Base-by-base conservation (phyloP, 2,888 invertebrate species). In the Cotesia congregata region DNA sequence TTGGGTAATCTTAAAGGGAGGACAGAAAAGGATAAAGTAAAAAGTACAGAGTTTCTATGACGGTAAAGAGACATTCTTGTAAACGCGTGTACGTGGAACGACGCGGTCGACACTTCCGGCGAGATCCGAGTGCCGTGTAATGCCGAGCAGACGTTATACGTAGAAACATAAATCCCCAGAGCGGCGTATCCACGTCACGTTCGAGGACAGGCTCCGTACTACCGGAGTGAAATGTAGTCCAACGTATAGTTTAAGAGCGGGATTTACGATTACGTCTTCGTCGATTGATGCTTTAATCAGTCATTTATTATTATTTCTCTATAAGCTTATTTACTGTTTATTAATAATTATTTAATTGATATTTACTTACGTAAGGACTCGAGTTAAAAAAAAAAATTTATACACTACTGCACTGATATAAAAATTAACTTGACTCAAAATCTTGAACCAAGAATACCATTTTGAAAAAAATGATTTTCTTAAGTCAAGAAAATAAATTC, bases 121-220 rank as follows among this genome's bases (percentile, higher is more conserved):
- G 64, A 67, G 59, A 72, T 73, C 68, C 71, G 68, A 72, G 67
- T 69, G 60, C 41, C 65, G 71, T 78, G 75, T 78, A 72, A 77
- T 78, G 71, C 70, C 77, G 39, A 70, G 69, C 69, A 76, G 76
- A 78, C 78, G 73, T 70, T 80, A 50, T 50, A 80, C 78, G 17
- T 78, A 75, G 78, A 80, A 77, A 78, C 80, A 81, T 80, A 80
- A 78, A 81, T 81, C 73, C 67, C 61, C 62, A 41, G 68, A 71
- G 69, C 69, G 65, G 77, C 70, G 59, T 77, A 73, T 72, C 68
- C 76, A 68, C 73, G 77, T 73, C 76, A 74, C 69, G 67, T 74
- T 74, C 67, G 76, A 72, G 72, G 71, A 74, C 71, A 71, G 12
- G 74, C 74, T 72, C 41, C 40, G 67, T 72, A 69, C 61, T 12